A percentile compares a stretch with the other conserved stretches of the same genome.
Evolutionary conservation across 2,888 invertebrate genomes (phyloP).

Genomic region (Drosophila neotestacea): DNA sequence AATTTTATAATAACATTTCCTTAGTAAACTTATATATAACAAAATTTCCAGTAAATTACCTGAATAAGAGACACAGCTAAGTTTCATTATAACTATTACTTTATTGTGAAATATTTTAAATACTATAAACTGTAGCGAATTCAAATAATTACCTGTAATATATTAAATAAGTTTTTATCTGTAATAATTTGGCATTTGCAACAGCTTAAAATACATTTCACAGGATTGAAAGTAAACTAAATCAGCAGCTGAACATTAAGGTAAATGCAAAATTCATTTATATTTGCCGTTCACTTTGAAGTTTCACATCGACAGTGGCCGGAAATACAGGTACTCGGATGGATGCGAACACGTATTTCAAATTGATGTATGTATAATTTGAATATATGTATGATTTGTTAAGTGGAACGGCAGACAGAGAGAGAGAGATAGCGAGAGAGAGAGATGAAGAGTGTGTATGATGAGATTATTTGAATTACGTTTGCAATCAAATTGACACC

Average conservation of each 20-base stretch:
- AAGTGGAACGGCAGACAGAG: not conserved
- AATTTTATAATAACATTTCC: no score
- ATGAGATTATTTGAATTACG: conserved; percentile 80
- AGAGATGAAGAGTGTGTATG: conserved; percentile 63
- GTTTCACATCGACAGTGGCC: conserved; percentile 21
- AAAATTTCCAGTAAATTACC: no score
- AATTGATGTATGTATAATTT: not conserved
- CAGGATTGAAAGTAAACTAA: conserved; percentile 33
- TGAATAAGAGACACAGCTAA: not conserved
- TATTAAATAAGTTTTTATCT: conserved; percentile 12
- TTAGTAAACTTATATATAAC: no score
- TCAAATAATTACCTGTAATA: not conserved
- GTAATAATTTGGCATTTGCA: conserved; percentile 32
- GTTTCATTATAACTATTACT: not conserved
- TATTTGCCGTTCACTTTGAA: conserved; percentile 49
- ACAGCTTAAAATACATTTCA: conserved; percentile 39
- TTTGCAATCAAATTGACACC: conserved; percentile 80
- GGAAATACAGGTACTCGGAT: conserved; percentile 22
- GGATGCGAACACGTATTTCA: not conserved
- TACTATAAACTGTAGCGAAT: not conserved
- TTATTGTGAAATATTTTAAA: not conserved
- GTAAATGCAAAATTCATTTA: conserved; percentile 58
- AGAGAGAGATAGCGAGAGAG: not conserved
- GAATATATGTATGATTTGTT: not conserved
- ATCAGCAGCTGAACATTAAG: conserved; percentile 41